Evolutionary conservation across 35 echinoderm and acorn worm genomes (phyloP).

Genomic region (Amphiura filiformis): DNA sequence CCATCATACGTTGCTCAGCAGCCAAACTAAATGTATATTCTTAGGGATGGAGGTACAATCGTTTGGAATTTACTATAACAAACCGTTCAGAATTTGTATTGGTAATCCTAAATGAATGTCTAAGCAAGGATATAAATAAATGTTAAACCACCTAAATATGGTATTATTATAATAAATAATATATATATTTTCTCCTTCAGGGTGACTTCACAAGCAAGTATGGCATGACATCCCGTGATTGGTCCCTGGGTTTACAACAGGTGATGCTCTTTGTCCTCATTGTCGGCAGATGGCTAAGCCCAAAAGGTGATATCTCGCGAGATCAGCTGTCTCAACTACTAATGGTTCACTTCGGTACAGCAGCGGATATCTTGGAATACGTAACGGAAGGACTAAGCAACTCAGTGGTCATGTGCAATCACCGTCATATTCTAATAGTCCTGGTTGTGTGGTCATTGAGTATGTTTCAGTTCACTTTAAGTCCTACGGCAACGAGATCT

Average conservation of each 20-base stretch:
- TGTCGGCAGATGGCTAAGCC: slow-evolving; percentile 79
- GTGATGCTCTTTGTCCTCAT: slow-evolving; percentile 70
- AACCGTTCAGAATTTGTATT: no score
- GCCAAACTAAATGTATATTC: no score
- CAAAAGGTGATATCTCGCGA: slow-evolving; percentile 80
- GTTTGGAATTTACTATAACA: no score
- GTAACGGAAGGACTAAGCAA: slow-evolving; percentile 19
- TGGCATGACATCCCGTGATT: slow-evolving; percentile 11
- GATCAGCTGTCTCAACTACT: slow-evolving; percentile 73
- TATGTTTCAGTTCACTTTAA: slow-evolving; percentile 23
- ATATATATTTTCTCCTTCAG: not conserved
- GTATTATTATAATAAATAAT: no score
- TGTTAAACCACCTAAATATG: no score
- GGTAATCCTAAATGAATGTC: no score
- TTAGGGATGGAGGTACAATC: no score
- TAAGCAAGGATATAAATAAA: no score
- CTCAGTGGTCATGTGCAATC: not conserved
- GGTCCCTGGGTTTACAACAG: slow-evolving; percentile 55
- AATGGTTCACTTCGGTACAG: slow-evolving; percentile 70
- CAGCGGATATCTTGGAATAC: slow-evolving; percentile 85
- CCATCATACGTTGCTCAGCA: no score
- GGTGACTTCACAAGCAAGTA: not conserved
- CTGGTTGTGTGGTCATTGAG: slow-evolving; percentile 29
- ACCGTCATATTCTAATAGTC: not conserved
- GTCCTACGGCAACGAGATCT: slow-evolving; percentile 10